Base-by-base conservation (phyloP, 1,140 invertebrate genomes). In the Scaptomyza pallida region DNA sequence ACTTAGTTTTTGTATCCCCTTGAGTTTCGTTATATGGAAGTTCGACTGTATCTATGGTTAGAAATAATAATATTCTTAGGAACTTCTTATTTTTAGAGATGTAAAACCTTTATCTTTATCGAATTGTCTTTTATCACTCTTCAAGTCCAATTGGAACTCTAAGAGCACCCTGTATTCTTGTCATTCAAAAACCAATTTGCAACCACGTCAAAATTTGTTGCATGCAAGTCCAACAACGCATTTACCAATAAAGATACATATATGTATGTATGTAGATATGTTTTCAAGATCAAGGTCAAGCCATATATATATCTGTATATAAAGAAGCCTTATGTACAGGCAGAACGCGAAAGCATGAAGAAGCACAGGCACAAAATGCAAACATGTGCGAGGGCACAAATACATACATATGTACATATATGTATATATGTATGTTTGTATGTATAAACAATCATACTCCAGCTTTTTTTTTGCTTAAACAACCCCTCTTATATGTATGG, bases 241-340 rank as follows among this genome's bases (percentile, higher is more conserved):
- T 41, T 30, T 57, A 48, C n/a, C 5, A 48, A 23, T 33, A 43
- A 54, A 23, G 15, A 37, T 3, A 40, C 41, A n/a, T 40, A 19
- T 1, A 17, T 21, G 41, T 48, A 37, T 59, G 21, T 19, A 16
- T 45, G 12, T 12, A n/a, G n/a, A n/a, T n/a, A 37, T 26, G 6
- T 54, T 69, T 71, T 88, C 78, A 88, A 88, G 82, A 88, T 88
- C 82, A 88, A 88, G 82, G 82, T 88, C 82, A 78, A 81, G 50
- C 82, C 40, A 76, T 72, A 63, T 81, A 72, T 63, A 75, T 72
- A 60, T 81, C 69, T 63, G n/a, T n/a, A n/a, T n/a, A n/a, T 57
- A 12, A 56, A 17, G 41, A n/a, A n/a, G n/a, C n/a, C 71, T 65
- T 72, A 73, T 77, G 47, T 77, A 71, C 55, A 70, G 23, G 23